These are phyloP conservation scores for Helicolenus hilgendorfi DNA, from an alignment of 2,797 vertebrate genomes.

Conservation along the genomic window DNA sequence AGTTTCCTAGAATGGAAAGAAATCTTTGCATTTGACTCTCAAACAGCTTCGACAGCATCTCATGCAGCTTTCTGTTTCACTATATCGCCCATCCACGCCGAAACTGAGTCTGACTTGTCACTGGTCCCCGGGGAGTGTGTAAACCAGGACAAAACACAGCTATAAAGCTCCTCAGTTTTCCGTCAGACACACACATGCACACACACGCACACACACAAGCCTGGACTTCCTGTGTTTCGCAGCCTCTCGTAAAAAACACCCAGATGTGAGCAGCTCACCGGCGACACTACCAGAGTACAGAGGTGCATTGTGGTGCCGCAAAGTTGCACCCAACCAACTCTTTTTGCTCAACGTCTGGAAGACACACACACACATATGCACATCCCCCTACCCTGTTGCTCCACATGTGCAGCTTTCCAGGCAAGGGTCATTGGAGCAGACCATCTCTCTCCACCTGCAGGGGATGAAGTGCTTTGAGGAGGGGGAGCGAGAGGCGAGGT, in stretches of 20 bases:
- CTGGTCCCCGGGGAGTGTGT: conserved; percentile 40
- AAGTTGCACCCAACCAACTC: conserved; percentile 33
- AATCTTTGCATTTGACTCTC: neutral
- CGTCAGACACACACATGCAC: conserved; percentile 56
- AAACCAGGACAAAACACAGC: conserved; percentile 73
- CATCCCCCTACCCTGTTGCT: conserved; percentile 31
- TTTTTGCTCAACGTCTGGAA: conserved; percentile 31
- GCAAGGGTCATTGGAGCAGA: conserved; percentile 58
- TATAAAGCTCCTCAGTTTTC: conserved; percentile 77
- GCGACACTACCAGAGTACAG: conserved; percentile 80
- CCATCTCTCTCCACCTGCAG: conserved; percentile 60
- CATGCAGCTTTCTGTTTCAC: conserved; percentile 25
- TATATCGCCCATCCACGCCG: conserved; percentile 1
- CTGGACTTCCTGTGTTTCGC: conserved; percentile 84
- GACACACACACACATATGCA: conserved; percentile 7
- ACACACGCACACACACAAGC: conserved; percentile 39
- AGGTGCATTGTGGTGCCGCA: conserved; percentile 82
- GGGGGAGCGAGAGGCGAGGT: conserved; percentile 23
- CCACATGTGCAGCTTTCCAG: conserved; percentile 63
- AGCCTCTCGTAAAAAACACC: conserved; percentile 85
- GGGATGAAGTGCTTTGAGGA: conserved; percentile 48
- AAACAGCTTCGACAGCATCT: conserved; percentile 5
- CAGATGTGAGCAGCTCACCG: conserved; percentile 85
- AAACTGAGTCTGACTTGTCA: conserved; percentile 48
- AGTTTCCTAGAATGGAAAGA: conserved; percentile 40